Conservation (phyloP, 2,888 invertebrate genomes). For the Tortricodes alternella region DNA sequence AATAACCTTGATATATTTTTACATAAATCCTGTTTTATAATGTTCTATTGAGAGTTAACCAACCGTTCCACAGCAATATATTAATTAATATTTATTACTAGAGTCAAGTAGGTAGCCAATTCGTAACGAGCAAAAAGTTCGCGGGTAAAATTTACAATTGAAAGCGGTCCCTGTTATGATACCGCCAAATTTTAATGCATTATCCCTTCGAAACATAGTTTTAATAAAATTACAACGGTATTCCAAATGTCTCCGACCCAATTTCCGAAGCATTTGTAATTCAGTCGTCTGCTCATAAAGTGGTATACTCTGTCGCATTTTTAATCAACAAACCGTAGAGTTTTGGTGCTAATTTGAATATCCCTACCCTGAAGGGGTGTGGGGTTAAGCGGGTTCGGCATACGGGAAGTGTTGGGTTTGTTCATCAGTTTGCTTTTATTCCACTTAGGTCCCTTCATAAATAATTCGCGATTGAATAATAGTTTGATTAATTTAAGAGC, state of each 20-base stretch:
- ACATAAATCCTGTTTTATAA: too few relatives aligned
- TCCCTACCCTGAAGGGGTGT: too few relatives aligned
- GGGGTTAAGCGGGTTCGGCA: not conserved
- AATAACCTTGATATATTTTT: too few relatives aligned
- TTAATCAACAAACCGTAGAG: slow-evolving; percentile 60
- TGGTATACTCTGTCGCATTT: slow-evolving; percentile 54
- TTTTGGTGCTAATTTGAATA: slow-evolving; percentile 66
- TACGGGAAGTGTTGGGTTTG: slow-evolving; percentile 20
- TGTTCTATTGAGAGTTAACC: too few relatives aligned
- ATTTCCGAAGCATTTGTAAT: slow-evolving; percentile 50
- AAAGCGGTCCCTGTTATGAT: slow-evolving; percentile 18
- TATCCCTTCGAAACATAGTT: slow-evolving; percentile 36
- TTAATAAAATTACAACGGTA: slow-evolving; percentile 45
- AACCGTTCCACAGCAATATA: too few relatives aligned
- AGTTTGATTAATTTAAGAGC: slow-evolving; percentile 21
- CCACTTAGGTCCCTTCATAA: slow-evolving; percentile 28
- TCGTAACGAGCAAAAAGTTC: slow-evolving; percentile 15
- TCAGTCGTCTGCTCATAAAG: slow-evolving; percentile 37
- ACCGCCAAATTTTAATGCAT: slow-evolving; percentile 26
- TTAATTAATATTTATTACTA: too few relatives aligned
- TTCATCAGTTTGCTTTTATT: slow-evolving; percentile 19
- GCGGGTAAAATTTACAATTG: slow-evolving; percentile 19
- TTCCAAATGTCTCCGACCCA: slow-evolving; percentile 41
- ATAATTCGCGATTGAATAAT: slow-evolving; percentile 30
- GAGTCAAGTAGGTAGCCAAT: slow-evolving; percentile 8